Percentiles rank a stretch among this genome's conserved stretches.
These are phyloP conservation scores for Balearica regulorum DNA, from an alignment of 2,797 vertebrate species.

Conservation along the genomic window DNA sequence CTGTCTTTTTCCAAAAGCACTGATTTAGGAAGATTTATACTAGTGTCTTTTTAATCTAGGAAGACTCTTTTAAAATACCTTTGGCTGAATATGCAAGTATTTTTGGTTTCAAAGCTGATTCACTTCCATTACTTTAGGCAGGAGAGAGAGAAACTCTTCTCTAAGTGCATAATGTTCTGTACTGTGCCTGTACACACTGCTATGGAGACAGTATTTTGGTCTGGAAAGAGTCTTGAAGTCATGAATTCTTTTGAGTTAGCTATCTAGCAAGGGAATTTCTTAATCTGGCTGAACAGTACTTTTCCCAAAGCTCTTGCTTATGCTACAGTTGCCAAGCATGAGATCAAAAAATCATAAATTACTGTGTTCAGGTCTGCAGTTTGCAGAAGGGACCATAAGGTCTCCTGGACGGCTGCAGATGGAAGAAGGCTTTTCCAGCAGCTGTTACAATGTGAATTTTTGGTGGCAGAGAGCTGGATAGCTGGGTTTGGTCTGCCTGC, in stretches of 20 bases:
- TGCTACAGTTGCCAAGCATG: neutral
- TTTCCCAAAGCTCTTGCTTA: neutral
- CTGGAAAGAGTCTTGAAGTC: neutral
- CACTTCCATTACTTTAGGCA: neutral
- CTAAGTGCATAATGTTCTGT: neutral
- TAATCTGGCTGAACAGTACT: neutral
- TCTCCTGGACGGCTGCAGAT: neutral
- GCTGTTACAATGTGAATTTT: neutral
- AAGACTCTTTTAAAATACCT: neutral
- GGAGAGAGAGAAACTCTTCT: neutral
- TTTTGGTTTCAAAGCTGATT: neutral
- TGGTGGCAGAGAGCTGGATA: neutral
- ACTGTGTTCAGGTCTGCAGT: neutral
- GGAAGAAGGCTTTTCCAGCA: neutral
- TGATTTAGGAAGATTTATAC: neutral
- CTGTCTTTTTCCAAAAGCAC: neutral
- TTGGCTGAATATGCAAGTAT: neutral
- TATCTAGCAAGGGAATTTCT: neutral
- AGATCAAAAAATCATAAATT: neutral
- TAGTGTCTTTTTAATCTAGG: neutral
- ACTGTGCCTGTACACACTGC: neutral
- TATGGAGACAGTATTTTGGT: neutral
- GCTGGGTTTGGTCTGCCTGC: neutral
- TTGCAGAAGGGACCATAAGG: neutral
- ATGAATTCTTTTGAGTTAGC: neutral